phyloP scores from a whole-genome alignment of 2,888 invertebrate species.

The Temnothorax unifasciatus region DNA sequence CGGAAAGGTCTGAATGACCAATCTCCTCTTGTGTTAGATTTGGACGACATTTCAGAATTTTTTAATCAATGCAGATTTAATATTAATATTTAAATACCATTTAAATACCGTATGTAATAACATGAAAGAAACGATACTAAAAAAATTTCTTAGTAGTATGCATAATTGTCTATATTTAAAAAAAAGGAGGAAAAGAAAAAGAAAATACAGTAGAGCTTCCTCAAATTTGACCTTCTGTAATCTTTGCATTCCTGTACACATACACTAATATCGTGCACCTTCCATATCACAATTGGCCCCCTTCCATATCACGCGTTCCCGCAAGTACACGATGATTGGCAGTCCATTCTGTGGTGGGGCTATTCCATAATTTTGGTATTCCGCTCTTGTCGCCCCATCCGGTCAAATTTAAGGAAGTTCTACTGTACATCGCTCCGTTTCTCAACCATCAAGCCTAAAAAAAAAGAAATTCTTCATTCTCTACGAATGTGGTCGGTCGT shows the following conservation, averaged over 20 bases:
- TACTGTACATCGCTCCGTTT: not conserved
- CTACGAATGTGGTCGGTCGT: not conserved
- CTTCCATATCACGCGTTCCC: too few relatives aligned
- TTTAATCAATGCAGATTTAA: not conserved
- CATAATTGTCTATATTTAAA: not conserved
- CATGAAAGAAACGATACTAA: not conserved
- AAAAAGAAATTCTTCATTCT: not conserved
- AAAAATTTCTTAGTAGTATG: not conserved
- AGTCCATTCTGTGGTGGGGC: too few relatives aligned
- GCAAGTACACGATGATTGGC: too few relatives aligned
- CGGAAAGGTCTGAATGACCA: not conserved
- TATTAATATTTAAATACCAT: slow-evolving; percentile 1
- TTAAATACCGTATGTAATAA: not conserved
- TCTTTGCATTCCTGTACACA: too few relatives aligned
- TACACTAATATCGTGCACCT: too few relatives aligned
- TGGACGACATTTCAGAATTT: not conserved
- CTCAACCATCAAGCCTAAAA: not conserved
- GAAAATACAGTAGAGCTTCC: too few relatives aligned
- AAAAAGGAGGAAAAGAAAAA: not conserved
- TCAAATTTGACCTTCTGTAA: too few relatives aligned
- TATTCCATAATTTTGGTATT: too few relatives aligned
- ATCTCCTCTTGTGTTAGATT: not conserved
- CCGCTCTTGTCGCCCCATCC: too few relatives aligned
- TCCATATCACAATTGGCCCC: too few relatives aligned
- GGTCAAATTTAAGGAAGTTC: too few relatives aligned